phyloP scores from a whole-genome alignment of 2,113 vertebrate species.

The Cebus imitator region DNA sequence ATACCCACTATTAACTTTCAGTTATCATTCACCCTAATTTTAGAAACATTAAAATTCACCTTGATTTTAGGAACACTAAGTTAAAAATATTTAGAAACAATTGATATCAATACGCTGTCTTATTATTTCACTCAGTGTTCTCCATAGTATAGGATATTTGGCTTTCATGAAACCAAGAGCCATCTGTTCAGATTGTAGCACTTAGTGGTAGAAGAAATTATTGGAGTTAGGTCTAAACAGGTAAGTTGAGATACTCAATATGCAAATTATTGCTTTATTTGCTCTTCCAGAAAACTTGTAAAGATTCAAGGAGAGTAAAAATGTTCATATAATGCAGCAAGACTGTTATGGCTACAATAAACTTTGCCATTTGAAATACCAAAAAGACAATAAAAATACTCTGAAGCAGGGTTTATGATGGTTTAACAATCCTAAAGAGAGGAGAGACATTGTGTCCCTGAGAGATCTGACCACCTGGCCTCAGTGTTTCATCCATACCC shows the following conservation, averaged over 20 bases:
- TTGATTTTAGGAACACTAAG: conserved; percentile 15
- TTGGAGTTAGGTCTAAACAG: neutral
- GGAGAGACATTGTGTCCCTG: neutral
- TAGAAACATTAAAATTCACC: conserved; percentile 25
- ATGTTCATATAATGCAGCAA: neutral
- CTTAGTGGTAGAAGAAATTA: neutral
- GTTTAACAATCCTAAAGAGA: neutral
- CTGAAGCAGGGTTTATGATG: neutral
- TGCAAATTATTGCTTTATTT: conserved; percentile 1
- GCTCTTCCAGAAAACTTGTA: neutral
- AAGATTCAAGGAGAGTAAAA: conserved; percentile 20
- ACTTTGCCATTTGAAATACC: neutral
- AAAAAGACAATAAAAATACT: neutral
- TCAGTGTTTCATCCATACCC: neutral
- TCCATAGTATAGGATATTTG: neutral
- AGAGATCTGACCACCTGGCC: neutral
- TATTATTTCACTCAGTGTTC: neutral
- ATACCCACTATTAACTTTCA: neutral
- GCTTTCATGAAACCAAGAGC: neutral
- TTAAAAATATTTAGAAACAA: neutral
- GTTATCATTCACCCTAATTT: neutral
- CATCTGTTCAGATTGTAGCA: neutral
- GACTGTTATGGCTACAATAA: neutral
- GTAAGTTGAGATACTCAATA: neutral
- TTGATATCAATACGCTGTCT: neutral